Base-by-base conservation (phyloP, 2,888 invertebrate species). In the Patella pellucida region DNA sequence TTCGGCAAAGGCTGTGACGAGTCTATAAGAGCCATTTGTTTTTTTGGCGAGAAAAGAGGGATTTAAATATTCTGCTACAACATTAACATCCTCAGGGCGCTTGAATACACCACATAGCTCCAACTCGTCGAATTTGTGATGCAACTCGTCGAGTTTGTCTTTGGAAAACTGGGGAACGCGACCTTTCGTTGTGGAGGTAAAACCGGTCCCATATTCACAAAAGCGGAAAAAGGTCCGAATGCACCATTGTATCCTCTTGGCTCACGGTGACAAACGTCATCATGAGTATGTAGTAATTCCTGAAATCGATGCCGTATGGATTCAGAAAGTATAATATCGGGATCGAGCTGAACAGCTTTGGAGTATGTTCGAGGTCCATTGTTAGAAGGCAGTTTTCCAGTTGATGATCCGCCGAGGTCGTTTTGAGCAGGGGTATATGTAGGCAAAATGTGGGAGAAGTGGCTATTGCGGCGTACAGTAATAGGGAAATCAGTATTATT, bases 151-250 rank as follows among this genome's bases (percentile, higher is more conserved):
- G 3, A 83, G 74, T 27, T 79, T 79, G 67, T 84, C 78, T 4
- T 78, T 68, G n/a, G 79, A 69, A 68, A 84, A 83, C 51, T 81
- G 81, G 5, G 84, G 83, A 3, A 82, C 31, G 7, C 81, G 56
- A 16, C 83, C 71, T 85, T 84, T 5, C 81, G 69, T 73, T 82
- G 83, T 7, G 84, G 82, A 14, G 82, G 83, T 69, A 77, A 79
- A 16, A 79, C 77, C 62, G 83, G 82, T 52, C 83, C 82, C 84
- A 82, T 79, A 71, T 79, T 81, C 3, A 56, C 56, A 5, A 4
- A 11, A n/a, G 56, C 56, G 16, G 56, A n/a, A 19, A 56, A 56
- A n/a, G 56, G 56, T 12, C 56, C 56, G 14, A 56, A 56, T 19
- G 56, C 56, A 4, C 56, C 56, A 56, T 56, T 82, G 62, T 81